Percentiles rank a stretch among this genome's conserved stretches.
These are phyloP conservation scores for Rhinichthys osculus DNA, from an alignment of 2,797 vertebrate genomes.

Conservation along the genomic window DNA sequence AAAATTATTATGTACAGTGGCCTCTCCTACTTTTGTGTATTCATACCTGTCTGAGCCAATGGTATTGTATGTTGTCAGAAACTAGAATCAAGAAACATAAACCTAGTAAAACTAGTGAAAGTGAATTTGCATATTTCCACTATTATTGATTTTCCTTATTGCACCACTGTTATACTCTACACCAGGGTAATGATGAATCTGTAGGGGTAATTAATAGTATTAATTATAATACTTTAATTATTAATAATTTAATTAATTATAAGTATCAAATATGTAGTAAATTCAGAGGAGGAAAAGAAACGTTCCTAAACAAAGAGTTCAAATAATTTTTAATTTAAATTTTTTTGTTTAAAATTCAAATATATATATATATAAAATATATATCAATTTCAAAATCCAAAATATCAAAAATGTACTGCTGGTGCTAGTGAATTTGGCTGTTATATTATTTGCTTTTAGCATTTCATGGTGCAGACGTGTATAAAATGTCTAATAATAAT, in stretches of 20 bases:
- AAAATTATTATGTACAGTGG: too few relatives aligned
- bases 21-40: too few relatives aligned
- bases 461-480: not conserved
- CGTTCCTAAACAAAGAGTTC: not conserved
- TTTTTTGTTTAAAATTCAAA: not conserved
- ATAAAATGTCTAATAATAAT: not conserved
- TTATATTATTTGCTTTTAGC: not conserved
- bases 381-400: too few relatives aligned
- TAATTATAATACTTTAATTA: too few relatives aligned
- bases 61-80: slow-evolving; percentile 1
- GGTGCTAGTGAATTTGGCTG: not conserved
- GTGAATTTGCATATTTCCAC: not conserved
- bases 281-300: too few relatives aligned
- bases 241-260: too few relatives aligned
- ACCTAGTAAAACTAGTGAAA: not conserved
- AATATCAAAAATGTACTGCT: not conserved
- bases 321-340: not conserved
- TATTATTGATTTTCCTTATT: not conserved
- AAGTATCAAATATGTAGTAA: too few relatives aligned
- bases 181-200: not conserved
- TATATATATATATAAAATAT: too few relatives aligned
- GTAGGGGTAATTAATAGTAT: too few relatives aligned
- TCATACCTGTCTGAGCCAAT: too few relatives aligned
- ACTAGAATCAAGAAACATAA: not conserved
- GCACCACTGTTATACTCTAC: not conserved